Evolutionary conservation across 1,140 invertebrate genomes (phyloP), one percentile per base, ranked within the genome.

Genomic region (Saccostrea cuccullata): DNA sequence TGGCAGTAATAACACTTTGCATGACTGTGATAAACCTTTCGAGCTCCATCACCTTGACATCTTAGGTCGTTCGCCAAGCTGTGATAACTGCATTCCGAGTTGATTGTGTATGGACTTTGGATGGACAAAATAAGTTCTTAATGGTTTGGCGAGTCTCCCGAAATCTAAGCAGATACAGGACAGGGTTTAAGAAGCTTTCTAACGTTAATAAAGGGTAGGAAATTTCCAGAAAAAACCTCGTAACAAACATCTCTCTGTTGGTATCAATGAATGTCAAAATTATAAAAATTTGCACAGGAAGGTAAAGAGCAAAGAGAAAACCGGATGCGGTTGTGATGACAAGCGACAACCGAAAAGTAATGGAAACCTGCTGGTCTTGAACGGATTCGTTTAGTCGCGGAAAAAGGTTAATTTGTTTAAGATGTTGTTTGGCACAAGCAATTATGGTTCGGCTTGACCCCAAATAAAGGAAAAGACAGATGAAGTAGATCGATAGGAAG

Each of bases 191-290:
- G 70, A 77, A 26, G 26, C 70, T 77, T 77, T 77, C 70, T 30
- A 77, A 17, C 17, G 30, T 77, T 26, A 77, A 77, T 26, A 77
- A 77, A 11, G 70, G 70, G 30, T 77, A 77, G 26, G 70, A 77
- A 30, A 77, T 77, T 30, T 77, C 70, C 70, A 36, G 11, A 26
- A 77, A 77, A 30, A 77, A 77, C 26, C 13, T 23, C 26, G 70
- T 77, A 36, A 77, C 70, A 15, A 15, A 13, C 70, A 77, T 77
- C 26, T 77, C 26, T 36, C 30, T 8, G 23, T 26, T 36, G 26
- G 70, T 23, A 36, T 77, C 70, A 36, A 77, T 36, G 26, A 77
- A 77, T 12, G 70, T 77, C 26, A 77, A 77, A 36, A 77, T 77
- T 23, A 77, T 30, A 30, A 36, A 77, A 77, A 77, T 17, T 30